Conservation (phyloP, 2,888 invertebrate species). For the Imbricaverruca yamaguchii region DNA sequence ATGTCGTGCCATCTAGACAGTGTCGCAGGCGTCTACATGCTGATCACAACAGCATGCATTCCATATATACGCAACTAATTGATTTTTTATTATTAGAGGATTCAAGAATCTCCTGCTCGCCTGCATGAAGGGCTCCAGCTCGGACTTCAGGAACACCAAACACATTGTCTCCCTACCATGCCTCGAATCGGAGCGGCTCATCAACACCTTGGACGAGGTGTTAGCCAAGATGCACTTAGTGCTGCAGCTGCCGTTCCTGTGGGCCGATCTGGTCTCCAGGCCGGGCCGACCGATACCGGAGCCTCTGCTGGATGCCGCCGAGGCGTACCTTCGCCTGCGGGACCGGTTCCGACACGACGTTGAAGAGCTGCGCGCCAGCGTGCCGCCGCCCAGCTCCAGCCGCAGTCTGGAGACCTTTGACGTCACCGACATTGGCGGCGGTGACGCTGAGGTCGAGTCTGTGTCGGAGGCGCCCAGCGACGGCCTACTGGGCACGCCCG, state of each 20-base stretch:
- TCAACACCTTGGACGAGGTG: conserved; percentile 20
- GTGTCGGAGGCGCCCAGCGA: neutral
- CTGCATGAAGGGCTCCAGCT: too few species aligned
- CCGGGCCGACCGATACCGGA: neutral
- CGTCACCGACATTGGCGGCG: neutral
- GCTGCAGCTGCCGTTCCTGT: neutral
- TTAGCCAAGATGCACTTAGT: conserved; percentile 10
- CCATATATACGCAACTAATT: too few species aligned
- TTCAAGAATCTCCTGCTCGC: too few species aligned
- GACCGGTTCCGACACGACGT: neutral
- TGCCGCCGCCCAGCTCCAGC: conserved; percentile 13
- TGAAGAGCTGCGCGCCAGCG: conserved; percentile 2
- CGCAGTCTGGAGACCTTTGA: conserved; percentile 9
- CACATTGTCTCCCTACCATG: neutral
- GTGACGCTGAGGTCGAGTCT: neutral
- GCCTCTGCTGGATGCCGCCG: neutral
- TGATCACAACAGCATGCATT: too few species aligned
- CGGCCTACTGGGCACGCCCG: conserved; percentile 7
- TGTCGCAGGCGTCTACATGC: too few species aligned
- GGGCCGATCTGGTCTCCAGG: neutral
- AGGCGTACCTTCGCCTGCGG: neutral
- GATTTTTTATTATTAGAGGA: too few species aligned
- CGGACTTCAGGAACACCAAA: too few species aligned
- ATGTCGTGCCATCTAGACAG: too few species aligned
- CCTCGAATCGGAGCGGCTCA: neutral